phyloP scores from a whole-genome alignment of 2,797 vertebrate genomes.

The Cephalopachus bancanus region DNA sequence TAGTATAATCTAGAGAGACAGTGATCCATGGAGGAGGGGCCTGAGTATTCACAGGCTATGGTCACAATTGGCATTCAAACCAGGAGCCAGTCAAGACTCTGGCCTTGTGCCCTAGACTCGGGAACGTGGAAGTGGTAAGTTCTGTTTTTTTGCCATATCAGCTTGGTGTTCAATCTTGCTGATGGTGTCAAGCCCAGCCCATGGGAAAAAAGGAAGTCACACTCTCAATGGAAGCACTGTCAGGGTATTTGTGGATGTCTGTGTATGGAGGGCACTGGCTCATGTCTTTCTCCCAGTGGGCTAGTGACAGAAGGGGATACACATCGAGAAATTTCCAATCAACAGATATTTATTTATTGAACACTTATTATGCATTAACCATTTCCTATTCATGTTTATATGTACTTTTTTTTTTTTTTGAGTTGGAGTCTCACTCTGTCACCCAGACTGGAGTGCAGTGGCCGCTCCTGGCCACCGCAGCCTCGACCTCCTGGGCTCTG shows the following conservation, averaged over 20 bases:
- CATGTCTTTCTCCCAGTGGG: not conserved
- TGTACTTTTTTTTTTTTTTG: no score
- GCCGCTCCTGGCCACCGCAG: no score
- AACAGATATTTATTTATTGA: not conserved
- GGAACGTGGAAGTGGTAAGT: slow-evolving; percentile 74
- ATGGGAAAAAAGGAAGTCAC: slow-evolving; percentile 81
- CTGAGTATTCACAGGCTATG: not conserved
- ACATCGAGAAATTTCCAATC: not conserved
- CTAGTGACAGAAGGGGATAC: not conserved
- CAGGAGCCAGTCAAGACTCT: not conserved
- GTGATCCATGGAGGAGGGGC: not conserved
- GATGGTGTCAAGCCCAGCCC: slow-evolving; percentile 56
- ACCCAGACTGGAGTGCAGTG: no score
- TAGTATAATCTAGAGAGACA: not conserved
- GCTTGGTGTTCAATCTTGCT: slow-evolving; percentile 72
- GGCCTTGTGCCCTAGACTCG: not conserved
- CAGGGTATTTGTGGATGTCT: slow-evolving; percentile 60
- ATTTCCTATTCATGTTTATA: not conserved
- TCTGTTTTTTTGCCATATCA: slow-evolving; percentile 55
- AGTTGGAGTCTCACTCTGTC: no score
- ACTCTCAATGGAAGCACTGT: not conserved
- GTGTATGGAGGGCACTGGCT: not conserved
- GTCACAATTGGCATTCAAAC: not conserved
- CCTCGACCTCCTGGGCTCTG: no score
- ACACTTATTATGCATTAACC: no score